These are phyloP conservation scores for Sebastiscus albofasciatus DNA, from an alignment of 2,797 vertebrate species.

Conservation along the genomic window DNA sequence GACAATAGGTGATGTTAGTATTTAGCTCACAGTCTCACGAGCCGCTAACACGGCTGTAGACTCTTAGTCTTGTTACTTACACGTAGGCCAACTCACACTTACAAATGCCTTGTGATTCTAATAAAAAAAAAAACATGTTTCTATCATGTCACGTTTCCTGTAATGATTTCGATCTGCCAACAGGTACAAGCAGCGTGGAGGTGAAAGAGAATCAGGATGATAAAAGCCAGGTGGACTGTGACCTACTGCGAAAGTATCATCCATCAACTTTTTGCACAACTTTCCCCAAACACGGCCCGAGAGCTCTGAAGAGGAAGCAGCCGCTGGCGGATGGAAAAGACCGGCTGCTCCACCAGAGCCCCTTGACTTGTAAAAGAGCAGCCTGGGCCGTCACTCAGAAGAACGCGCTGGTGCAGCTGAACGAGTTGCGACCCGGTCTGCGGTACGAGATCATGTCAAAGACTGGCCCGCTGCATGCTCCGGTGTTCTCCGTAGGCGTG, in stretches of 20 bases:
- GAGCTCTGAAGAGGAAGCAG: conserved; percentile 86
- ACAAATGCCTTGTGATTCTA: neutral
- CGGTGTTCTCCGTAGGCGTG: conserved; percentile 90
- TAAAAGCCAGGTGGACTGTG: conserved; percentile 82
- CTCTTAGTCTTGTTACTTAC: neutral
- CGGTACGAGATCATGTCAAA: conserved; percentile 88
- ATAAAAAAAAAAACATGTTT: neutral
- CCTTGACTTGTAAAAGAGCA: conserved; percentile 84
- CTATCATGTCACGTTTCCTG: neutral
- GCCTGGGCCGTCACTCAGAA: conserved; percentile 90
- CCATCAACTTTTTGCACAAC: conserved; percentile 64
- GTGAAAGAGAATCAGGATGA: conserved; percentile 92
- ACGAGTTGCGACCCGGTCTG: conserved; percentile 91
- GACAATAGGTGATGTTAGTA: no score
- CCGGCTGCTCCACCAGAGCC: conserved; percentile 82
- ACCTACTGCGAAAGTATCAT: conserved; percentile 55
- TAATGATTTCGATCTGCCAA: neutral
- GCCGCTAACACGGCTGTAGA: no score
- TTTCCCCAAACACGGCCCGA: conserved; percentile 10
- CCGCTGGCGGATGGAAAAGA: conserved; percentile 87
- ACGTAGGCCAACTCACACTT: neutral
- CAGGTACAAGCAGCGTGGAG: conserved; percentile 91
- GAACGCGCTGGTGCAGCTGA: conserved; percentile 93
- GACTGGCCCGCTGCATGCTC: conserved; percentile 91
- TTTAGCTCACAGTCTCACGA: no score